Base-by-base conservation (phyloP, 2,888 invertebrate genomes). In the Ennomos fuscantarius region DNA sequence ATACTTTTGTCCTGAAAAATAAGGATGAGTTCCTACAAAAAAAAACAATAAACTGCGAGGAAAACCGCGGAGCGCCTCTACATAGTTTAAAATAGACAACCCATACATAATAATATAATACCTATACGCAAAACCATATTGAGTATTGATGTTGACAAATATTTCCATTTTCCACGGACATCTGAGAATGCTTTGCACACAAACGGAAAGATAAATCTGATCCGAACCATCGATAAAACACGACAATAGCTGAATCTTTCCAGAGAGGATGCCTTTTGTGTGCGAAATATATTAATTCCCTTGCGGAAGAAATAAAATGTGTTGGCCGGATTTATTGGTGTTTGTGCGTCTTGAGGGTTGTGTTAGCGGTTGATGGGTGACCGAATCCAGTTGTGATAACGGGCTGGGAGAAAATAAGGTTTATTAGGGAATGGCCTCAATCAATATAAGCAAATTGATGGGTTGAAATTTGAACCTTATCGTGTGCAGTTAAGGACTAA, bases 311-410 rank as follows among this genome's bases (percentile, higher is more conserved):
- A 24, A 65, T 58, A 57, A 59, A 65, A 55, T 13, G 46, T 36
- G 58, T 46, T 52, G 9, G 47, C 12, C 31, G 34, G 43, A 55
- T 62, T 62, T 58, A 65, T 62, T 54, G 60, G 54, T 60, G 54
- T 58, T 43, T 55, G 42, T 37, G 8, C 40, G 51, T 24, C 37
- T 42, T 46, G 41, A 47, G 55, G 48, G 34, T 50, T 58, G 41
- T 55, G 45, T 44, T n/a, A 40, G 2, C 10, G 41, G 48, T 48
- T 51, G 58, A 55, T 44, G 39, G 40, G 44, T 55, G 35, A 44
- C 49, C 48, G 48, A 35, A 49, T 43, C 48, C 44, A 49, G 40
- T 53, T 46, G 32, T 31, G 54, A 32, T 33, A 42, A 37, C 41
- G 37, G 39, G 10, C 12, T 32, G 12, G 8, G 6, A 9, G 34